Evolutionary conservation across 2,888 invertebrate species (phyloP), one percentile per base, ranked within the genome.

Genomic region (Arge pagana): DNA sequence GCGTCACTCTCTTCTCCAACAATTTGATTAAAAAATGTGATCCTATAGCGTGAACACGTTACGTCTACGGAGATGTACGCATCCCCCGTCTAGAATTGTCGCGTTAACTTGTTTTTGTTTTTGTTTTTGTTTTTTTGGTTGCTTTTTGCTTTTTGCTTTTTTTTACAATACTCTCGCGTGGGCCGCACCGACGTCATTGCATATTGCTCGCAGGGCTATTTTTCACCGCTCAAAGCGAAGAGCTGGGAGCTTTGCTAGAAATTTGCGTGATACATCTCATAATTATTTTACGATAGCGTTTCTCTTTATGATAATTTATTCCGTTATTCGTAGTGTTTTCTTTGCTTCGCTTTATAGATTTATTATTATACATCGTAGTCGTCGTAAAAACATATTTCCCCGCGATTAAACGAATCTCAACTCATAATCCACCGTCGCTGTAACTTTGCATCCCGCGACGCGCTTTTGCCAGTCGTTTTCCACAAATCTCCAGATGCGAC

Each of bases 281-380:
- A 41, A 41, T 55, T 50, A 37, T 48, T 33, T 28, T 52, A 42
- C 45, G 50, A 40, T 48, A 56, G 54, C 51, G 52, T 52, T 49
- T 55, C 53, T 57, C 53, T 56, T 56, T 57, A 54, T 52, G 33
- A 53, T 57, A 60, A 58, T 57, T 53, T 43, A 53, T 26, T 23
- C 31, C 33, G 37, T 50, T 62, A 57, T 53, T 54, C 48, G 50
- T 24, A 39, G 28, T 43, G 31, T 33, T 39, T 5, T 31, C 35
- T 19, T 21, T 33, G 26, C 54, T 42, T 52, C 18, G 23, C 19
- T 50, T 52, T 42, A 31, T 53, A 31, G 43, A 33, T 56, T 63
- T 60, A 62, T 67, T 71, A 71, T 64, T 70, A 66, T 70, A 71
- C 71, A 68, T 65, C 65, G 67, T 65, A 65, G 67, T 66, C 53